Percentiles rank a stretch among this genome's conserved stretches.
Evolutionary conservation across 2,113 vertebrate genomes (phyloP).

Genomic region (Dasyornis broadbenti): DNA sequence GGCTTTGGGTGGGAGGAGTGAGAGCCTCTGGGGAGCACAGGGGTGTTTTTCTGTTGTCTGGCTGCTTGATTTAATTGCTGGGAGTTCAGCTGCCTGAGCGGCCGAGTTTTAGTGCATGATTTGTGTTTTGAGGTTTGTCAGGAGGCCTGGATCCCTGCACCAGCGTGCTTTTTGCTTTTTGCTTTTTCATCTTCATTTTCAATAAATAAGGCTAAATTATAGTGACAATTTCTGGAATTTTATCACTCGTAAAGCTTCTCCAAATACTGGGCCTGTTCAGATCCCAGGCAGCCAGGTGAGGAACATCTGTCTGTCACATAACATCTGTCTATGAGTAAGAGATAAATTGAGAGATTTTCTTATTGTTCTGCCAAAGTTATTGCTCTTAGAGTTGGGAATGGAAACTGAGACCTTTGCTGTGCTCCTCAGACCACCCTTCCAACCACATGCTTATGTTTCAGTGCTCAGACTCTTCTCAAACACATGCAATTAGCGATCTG

Average conservation of each 20-base stretch:
- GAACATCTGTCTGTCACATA: not conserved
- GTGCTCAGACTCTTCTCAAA: not conserved
- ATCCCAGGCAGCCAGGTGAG: not conserved
- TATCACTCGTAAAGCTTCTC: not conserved
- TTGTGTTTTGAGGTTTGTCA: constrained; percentile 9
- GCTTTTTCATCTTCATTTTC: not conserved
- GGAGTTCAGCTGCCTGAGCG: not conserved
- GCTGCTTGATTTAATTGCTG: constrained; percentile 6
- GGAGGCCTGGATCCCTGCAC: not conserved
- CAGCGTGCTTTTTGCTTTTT: not conserved
- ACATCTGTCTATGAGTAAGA: not conserved
- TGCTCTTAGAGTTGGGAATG: not conserved
- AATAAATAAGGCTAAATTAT: not conserved
- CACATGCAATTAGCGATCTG: not conserved
- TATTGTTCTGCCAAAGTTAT: not conserved
- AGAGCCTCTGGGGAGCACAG: not conserved
- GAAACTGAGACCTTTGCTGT: not conserved
- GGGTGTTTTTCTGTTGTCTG: constrained; percentile 28
- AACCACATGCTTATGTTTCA: not conserved
- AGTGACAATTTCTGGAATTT: not conserved
- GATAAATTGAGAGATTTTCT: not conserved
- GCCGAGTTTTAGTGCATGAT: not conserved
- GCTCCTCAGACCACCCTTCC: constrained; percentile 19
- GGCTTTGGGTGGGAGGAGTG: not conserved
- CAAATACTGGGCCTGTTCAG: not conserved